Percentiles rank a stretch among this genome's conserved stretches.
Conservation (phyloP, 2,797 vertebrate genomes). For the Alectoris magna region DNA sequence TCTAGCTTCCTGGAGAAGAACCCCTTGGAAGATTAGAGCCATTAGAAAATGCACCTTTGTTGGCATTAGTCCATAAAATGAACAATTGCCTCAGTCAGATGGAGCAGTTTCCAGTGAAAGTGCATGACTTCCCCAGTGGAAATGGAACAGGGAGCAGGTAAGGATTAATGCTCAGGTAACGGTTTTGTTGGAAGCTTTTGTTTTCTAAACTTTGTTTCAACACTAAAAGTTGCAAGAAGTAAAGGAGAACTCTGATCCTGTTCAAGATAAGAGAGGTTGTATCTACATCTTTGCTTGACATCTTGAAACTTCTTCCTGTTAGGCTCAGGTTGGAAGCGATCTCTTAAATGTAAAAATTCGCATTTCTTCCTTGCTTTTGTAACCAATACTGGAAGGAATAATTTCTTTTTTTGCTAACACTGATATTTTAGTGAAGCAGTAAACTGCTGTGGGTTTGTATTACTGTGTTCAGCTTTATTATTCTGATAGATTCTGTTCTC, state of each 20-base stretch:
- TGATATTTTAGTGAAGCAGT: neutral
- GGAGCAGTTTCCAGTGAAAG: constrained; percentile 99
- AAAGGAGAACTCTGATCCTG: neutral
- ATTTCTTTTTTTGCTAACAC: neutral
- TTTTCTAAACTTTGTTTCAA: neutral
- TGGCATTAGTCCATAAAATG: constrained; percentile 98
- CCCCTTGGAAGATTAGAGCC: constrained; percentile 90
- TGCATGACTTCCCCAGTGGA: constrained; percentile 98
- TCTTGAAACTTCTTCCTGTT: neutral
- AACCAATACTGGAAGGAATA: neutral
- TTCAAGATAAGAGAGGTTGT: neutral
- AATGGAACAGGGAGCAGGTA: constrained; percentile 99
- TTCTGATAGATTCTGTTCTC: neutral
- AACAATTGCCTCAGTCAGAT: constrained; percentile 99
- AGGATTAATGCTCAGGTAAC: constrained; percentile 77
- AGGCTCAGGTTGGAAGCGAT: rapidly evolving
- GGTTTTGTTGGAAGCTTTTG: neutral
- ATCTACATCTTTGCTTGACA: neutral
- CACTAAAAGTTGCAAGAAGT: neutral
- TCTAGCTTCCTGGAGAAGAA: constrained; percentile 92
- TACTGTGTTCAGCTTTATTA: neutral
- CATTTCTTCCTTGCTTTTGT: neutral
- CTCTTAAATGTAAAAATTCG: neutral
- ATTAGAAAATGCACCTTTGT: constrained; percentile 89
- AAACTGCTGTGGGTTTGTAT: neutral